A percentile compares a stretch with the other conserved stretches of the same genome.
These are phyloP conservation scores for Rhineura floridana DNA, from an alignment of 2,113 vertebrate genomes.

Conservation along the genomic window DNA sequence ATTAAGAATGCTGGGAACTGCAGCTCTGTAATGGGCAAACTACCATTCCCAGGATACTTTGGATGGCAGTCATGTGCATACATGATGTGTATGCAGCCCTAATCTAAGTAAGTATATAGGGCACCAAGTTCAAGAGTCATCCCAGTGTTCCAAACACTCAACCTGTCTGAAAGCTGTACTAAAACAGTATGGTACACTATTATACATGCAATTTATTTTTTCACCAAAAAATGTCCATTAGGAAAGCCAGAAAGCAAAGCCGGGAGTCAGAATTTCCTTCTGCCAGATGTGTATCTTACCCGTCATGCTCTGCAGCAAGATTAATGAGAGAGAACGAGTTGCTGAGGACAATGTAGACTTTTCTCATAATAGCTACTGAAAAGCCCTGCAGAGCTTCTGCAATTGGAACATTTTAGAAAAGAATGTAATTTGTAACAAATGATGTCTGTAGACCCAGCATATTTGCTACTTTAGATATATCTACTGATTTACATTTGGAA, in stretches of 20 bases:
- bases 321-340: neutral
- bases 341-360: neutral
- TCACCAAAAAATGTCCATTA: too few species aligned
- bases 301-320: constrained; percentile 10
- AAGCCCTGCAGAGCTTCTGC: constrained; percentile 3
- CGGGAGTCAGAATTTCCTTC: neutral
- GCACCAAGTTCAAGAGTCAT: neutral
- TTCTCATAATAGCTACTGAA: constrained; percentile 14
- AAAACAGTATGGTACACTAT: neutral
- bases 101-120: too few species aligned
- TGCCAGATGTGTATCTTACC: neutral
- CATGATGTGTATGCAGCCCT: too few species aligned
- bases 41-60: too few species aligned
- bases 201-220: too few species aligned
- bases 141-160: neutral
- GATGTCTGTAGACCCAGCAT: constrained; percentile 14
- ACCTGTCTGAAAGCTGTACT: neutral
- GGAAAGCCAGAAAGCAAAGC: neutral
- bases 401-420: constrained; percentile 30
- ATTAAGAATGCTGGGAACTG: too few species aligned
- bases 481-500: constrained; percentile 54
- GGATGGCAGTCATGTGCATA: too few species aligned
- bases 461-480: constrained; percentile 44
- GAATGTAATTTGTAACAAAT: constrained; percentile 28
- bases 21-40: too few species aligned